phyloP scores from a whole-genome alignment of 2,113 vertebrate genomes.

The Neogobius melanostomus region DNA sequence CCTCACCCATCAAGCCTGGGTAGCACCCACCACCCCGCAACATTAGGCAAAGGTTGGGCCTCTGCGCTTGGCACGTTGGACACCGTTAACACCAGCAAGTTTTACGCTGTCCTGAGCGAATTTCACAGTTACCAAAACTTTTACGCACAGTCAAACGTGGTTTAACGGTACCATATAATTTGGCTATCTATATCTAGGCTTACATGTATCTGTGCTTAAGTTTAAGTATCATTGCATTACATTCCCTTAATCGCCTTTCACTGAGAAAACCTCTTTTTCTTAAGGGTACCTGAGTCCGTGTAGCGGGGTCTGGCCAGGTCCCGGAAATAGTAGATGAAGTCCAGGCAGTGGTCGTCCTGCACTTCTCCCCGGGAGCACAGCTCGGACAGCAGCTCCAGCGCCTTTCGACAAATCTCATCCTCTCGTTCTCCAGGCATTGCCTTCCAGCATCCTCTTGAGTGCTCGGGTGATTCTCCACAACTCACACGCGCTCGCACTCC shows the following conservation, averaged over 20 bases:
- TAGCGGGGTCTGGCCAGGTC: conserved; percentile 89
- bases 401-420: conserved; percentile 97
- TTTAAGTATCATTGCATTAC: not conserved
- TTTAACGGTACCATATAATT: too few relatives aligned
- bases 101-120: not conserved
- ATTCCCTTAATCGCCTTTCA: not conserved
- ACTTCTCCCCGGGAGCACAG: conserved; percentile 93
- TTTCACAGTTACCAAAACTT: not conserved
- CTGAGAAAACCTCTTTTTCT: too few relatives aligned
- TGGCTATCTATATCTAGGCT: too few relatives aligned
- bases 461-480: conserved; percentile 68
- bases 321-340: conserved; percentile 93
- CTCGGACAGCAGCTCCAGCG: conserved; percentile 92
- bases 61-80: too few relatives aligned
- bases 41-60: too few relatives aligned
- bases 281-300: conserved; percentile 85
- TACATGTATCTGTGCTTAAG: too few relatives aligned
- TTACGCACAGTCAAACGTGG: not conserved
- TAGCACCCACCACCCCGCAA: too few relatives aligned
- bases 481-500: conserved; percentile 12
- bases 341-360: conserved; percentile 92
- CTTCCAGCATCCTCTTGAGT: conserved; percentile 94
- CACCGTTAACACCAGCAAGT: too few relatives aligned
- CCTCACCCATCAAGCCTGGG: not conserved
- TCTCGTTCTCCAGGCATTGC: conserved; percentile 95